Evolutionary conservation across 1,140 invertebrate species (phyloP).

Genomic region (Pseudachorutes palmiensis): DNA sequence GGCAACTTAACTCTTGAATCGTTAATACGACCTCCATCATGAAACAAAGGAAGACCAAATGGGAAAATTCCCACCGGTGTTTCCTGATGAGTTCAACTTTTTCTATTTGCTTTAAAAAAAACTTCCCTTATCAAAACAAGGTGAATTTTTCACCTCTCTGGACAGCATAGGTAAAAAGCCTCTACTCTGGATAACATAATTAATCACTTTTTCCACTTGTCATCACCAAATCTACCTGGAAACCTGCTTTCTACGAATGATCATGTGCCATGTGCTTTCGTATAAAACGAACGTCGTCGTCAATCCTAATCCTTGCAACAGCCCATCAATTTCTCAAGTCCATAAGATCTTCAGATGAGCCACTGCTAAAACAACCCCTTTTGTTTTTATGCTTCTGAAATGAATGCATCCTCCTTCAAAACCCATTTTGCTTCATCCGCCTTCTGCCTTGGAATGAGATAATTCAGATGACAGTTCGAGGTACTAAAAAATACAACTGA

Average conservation of each 20-base stretch:
- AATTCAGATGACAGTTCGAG: not conserved
- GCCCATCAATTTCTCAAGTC: not conserved
- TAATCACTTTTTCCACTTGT: not conserved
- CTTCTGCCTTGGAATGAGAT: not conserved
- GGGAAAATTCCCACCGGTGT: too few relatives aligned
- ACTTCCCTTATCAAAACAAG: not conserved
- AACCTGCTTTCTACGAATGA: not conserved
- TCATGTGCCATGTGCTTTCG: not conserved
- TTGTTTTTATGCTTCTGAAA: not conserved
- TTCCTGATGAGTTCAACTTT: too few relatives aligned
- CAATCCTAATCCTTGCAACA: not conserved
- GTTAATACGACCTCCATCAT: too few relatives aligned
- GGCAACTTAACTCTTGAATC: too few relatives aligned
- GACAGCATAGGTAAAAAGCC: not conserved
- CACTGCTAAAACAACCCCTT: too few relatives aligned
- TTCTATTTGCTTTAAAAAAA: not conserved
- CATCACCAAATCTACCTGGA: not conserved
- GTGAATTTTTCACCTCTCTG: too few relatives aligned
- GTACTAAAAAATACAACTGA: not conserved
- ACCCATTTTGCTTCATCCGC: not conserved
- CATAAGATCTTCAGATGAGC: too few relatives aligned
- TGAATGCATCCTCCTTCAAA: not conserved
- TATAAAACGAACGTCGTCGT: not conserved
- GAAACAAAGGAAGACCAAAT: too few relatives aligned
- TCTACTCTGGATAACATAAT: not conserved